Evolutionary conservation across 2,113 vertebrate species (phyloP).

Genomic region (Trogon surrucura): DNA sequence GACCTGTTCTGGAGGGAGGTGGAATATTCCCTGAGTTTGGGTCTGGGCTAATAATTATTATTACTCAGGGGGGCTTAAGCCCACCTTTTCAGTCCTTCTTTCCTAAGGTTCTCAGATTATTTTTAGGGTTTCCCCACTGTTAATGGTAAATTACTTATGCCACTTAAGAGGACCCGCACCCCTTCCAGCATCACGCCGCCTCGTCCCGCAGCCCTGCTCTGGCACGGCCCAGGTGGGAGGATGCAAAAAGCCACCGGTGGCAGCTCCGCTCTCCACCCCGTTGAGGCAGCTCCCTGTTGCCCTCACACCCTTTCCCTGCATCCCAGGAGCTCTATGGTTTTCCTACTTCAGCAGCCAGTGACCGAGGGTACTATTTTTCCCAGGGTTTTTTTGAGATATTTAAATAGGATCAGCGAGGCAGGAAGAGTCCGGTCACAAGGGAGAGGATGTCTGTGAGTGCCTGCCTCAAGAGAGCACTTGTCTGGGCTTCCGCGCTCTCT

Average conservation of each 20-base stretch:
- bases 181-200: background rate
- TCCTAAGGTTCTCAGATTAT: background rate
- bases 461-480: background rate
- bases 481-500: background rate
- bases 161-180: background rate
- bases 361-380: background rate
- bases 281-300: background rate
- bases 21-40: background rate
- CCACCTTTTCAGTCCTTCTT: background rate
- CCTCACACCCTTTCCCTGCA: background rate
- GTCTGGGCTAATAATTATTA: background rate
- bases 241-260: background rate
- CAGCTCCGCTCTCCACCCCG: background rate
- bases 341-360: background rate
- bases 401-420: background rate
- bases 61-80: background rate
- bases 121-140: background rate
- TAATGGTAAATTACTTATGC: background rate
- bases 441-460: conserved; percentile 1
- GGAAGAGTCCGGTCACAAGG: background rate
- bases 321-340: background rate
- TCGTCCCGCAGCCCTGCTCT: background rate
- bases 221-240: background rate
- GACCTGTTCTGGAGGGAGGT: background rate
- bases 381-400: background rate